phyloP scores from a whole-genome alignment of 2,113 vertebrate genomes.

The Calonectris borealis region DNA sequence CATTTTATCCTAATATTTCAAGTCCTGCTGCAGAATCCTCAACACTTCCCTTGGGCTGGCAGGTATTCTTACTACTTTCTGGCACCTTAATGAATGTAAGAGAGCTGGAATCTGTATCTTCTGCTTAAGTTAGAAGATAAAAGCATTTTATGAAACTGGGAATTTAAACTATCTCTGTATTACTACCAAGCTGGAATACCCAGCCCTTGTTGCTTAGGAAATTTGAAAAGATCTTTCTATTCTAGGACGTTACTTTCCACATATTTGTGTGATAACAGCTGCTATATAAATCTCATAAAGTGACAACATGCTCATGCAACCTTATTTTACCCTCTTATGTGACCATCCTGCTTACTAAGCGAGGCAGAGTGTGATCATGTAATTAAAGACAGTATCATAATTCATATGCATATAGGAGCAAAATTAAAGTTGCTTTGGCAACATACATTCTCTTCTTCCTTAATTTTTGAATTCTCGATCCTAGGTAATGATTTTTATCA shows the following conservation, averaged over 20 bases:
- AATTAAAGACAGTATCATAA: background rate
- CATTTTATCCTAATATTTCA: background rate
- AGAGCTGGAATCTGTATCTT: background rate
- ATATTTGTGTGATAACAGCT: conserved; percentile 11
- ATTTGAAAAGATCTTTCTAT: background rate
- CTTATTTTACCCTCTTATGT: background rate
- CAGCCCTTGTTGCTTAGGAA: background rate
- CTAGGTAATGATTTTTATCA: background rate
- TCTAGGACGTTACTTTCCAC: background rate
- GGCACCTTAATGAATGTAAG: background rate
- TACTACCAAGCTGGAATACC: background rate
- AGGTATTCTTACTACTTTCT: background rate
- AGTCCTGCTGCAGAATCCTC: background rate
- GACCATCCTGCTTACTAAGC: background rate
- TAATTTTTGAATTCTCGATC: background rate
- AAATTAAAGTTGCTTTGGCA: conserved; percentile 50
- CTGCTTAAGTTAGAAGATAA: background rate
- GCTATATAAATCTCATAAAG: background rate
- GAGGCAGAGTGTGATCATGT: background rate
- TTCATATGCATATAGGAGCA: conserved; percentile 15
- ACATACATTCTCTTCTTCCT: background rate
- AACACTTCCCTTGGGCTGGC: background rate
- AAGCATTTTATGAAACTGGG: background rate
- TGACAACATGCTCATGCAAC: background rate
- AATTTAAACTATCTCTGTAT: background rate